Evolutionary conservation across 2,797 vertebrate genomes (phyloP), one percentile per base, ranked within the genome.

Genomic region (Rhinoraja longicauda): DNA sequence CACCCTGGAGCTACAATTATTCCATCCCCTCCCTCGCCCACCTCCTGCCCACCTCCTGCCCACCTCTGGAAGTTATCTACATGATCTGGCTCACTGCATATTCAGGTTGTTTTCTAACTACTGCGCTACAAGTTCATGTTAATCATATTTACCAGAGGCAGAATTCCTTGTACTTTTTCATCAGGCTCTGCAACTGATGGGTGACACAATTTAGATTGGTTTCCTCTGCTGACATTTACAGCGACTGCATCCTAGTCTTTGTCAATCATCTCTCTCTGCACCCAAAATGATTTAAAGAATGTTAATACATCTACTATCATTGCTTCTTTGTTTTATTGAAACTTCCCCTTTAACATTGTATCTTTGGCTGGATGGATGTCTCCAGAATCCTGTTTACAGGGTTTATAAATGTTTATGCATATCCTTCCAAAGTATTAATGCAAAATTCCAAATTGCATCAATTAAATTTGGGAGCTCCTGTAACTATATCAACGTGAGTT

Each of bases 121-220:
- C 57, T 32, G 3, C 0, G 12, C 29, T 29, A 59, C 26, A 62
- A 2, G 2, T 62, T 86, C 29, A 86, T n/a, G 86, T 62, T 62
- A 62, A 62, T n/a, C 57, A 86, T 13, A 86, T 86, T 59, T 86
- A 86, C 57, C 82, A 86, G 82, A 62, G 29, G 13, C 57, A 62
- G 57, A 86, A 32, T 62, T 86, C 59, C 82, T 59, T 12, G 15
- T 15, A 32, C 26, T 15, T 62, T 57, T 57, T 86, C 82, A 86
- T 86, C 53, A 86, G 82, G 21, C 82, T 59, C 13, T 32, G 57
- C 86, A 86, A 62, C 57, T 62, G 82, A 86, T 86, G 57, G 82
- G 86, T n/a, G 59, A 62, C 82, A 32, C 81, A 57, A 57, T 86
- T 86, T 57, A n/a, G 57, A 86, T 62, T n/a, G 57, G 59, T n/a